Evolutionary conservation across 2,888 invertebrate species (phyloP), one percentile per base, ranked within the genome.

Genomic region (Ecdyonurus torrentis): DNA sequence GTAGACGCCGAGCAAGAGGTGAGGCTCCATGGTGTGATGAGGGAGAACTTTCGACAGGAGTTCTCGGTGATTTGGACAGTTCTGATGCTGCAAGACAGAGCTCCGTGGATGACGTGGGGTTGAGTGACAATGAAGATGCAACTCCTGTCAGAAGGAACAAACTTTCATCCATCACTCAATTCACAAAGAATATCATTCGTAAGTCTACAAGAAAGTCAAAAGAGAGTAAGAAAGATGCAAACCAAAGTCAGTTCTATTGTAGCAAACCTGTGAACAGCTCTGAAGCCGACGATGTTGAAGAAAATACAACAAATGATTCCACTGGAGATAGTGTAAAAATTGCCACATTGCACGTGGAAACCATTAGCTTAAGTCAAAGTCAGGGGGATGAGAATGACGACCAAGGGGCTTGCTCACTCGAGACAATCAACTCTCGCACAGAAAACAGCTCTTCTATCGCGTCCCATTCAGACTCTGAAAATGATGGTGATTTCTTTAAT

Each of bases 21-120:
- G 3, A n/a, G 19, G 50, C 65, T 7, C 50, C 52, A n/a, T 65
- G 66, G 66, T 64, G 64, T 62, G 66, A 66, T 60, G 67, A 67
- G 61, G 67, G 66, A 2, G 66, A 67, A 1, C 58, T 64, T 10
- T 66, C 66, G 2, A 66, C 64, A 61, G 67, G 67, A 37, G 59
- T 58, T 23, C 58, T 67, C 23, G 66, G 62, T 19, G 66, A 67
- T 61, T 59, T 65, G 5, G 66, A 66, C 60, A 65, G 65, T 25
- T 65, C 65, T 2, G 65, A 64, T 61, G 52, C 63, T 10, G 59
- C 37, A 7, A 55, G 58, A 2, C 64, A 64, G 37, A 63, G 65
- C 58, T 65, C 66, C 25, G 25, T 63, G 23, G 66, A 66, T 19
- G 67, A 67, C 19, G 63, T 66, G 25, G 24, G 53, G 19, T 22